Evolutionary conservation across 2,113 vertebrate genomes (phyloP).

Genomic region (Ctenomys sociabilis): DNA sequence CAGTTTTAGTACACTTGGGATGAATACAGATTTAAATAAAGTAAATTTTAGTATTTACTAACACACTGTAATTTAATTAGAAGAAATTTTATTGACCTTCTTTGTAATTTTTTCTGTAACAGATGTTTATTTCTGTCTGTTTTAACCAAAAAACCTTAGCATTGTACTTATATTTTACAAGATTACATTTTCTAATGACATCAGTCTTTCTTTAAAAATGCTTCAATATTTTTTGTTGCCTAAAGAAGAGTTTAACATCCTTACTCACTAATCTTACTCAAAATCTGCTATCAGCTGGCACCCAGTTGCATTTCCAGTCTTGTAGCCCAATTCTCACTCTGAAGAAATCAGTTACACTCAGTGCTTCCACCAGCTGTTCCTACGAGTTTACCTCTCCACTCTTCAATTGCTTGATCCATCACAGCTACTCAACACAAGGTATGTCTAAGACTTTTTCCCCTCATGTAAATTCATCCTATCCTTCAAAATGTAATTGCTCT

Average conservation of each 20-base stretch:
- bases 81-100: not conserved
- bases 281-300: not conserved
- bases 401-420: not conserved
- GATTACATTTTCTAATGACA: slow-evolving; percentile 35
- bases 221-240: not conserved
- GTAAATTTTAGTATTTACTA: not conserved
- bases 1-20: not conserved
- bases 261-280: not conserved
- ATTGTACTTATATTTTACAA: slow-evolving; percentile 2
- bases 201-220: slow-evolving; percentile 20
- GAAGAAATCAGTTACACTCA: not conserved
- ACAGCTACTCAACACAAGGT: not conserved
- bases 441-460: not conserved
- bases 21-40: not conserved
- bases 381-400: not conserved
- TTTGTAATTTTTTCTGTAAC: not conserved
- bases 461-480: not conserved
- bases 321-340: not conserved
- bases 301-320: not conserved
- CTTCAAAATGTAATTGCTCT: not conserved
- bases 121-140: not conserved
- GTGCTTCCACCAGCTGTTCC: slow-evolving; percentile 23
- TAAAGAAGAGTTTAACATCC: not conserved
- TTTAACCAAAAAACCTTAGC: not conserved
- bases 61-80: not conserved